Evolutionary conservation across 2,113 vertebrate genomes (phyloP).

Genomic region (Malurus melanocephalus): DNA sequence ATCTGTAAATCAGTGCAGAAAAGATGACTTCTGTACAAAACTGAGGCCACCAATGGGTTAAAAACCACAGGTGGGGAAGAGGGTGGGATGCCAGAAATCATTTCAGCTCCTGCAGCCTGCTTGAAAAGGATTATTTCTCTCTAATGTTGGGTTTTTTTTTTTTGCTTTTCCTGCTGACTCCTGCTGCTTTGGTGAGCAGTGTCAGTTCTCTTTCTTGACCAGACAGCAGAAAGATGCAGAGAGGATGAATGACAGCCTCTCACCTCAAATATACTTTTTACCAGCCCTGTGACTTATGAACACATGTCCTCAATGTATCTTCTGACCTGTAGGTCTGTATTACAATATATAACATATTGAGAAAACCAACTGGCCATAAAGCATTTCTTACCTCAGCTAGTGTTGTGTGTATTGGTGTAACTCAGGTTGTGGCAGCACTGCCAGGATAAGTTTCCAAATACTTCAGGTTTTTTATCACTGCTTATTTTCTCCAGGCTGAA

Average conservation of each 20-base stretch:
- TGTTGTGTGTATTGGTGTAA: not conserved
- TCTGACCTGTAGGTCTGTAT: slow-evolving; percentile 43
- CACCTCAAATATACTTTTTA: slow-evolving; percentile 68
- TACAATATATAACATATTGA: slow-evolving; percentile 56
- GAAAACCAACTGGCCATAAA: slow-evolving; percentile 60
- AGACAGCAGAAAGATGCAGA: slow-evolving; percentile 21
- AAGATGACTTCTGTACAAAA: not conserved
- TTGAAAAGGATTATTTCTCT: slow-evolving; percentile 52
- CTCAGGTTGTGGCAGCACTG: slow-evolving; percentile 47
- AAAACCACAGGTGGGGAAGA: slow-evolving; percentile 7
- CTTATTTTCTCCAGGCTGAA: not conserved
- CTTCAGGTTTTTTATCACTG: not conserved
- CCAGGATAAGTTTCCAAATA: slow-evolving; percentile 17
- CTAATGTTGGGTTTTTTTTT: not conserved
- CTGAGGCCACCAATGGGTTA: not conserved
- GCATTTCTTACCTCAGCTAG: slow-evolving; percentile 40
- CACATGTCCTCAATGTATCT: slow-evolving; percentile 41
- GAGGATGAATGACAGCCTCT: slow-evolving; percentile 68
- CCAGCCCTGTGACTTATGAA: slow-evolving; percentile 62
- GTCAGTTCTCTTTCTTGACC: slow-evolving; percentile 58
- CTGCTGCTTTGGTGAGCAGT: slow-evolving; percentile 63
- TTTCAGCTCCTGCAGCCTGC: slow-evolving; percentile 3
- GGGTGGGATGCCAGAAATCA: slow-evolving; percentile 25
- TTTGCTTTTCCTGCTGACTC: slow-evolving; percentile 65
- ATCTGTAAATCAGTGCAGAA: not conserved